These are phyloP conservation scores for Antechinus flavipes DNA, from an alignment of 2,113 vertebrate species.

Conservation along the genomic window DNA sequence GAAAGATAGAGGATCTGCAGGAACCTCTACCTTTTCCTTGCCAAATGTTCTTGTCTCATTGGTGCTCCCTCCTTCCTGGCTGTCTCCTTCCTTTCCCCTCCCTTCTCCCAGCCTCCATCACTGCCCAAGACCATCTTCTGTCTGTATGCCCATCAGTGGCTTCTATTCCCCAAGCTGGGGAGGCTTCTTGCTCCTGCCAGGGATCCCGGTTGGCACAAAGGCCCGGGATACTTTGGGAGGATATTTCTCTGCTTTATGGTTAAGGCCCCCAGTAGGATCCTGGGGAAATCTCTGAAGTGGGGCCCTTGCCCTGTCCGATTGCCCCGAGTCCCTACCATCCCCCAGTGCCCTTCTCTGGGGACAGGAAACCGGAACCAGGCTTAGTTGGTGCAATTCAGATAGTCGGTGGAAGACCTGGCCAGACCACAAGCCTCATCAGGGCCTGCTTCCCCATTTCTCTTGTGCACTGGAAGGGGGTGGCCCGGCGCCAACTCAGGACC, in stretches of 20 bases:
- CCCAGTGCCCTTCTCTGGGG: background rate
- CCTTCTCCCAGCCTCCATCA: background rate
- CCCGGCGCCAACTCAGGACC: background rate
- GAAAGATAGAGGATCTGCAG: background rate
- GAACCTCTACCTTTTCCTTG: background rate
- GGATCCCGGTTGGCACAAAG: background rate
- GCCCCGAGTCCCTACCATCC: background rate
- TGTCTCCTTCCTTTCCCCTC: background rate
- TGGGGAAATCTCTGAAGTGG: background rate
- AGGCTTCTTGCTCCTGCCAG: background rate
- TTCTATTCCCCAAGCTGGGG: background rate
- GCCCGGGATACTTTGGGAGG: background rate
- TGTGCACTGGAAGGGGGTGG: background rate
- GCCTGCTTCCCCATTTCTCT: background rate
- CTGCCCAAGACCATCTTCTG: background rate
- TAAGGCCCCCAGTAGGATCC: background rate
- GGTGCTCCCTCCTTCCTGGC: background rate
- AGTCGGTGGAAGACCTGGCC: background rate
- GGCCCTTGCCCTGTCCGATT: background rate
- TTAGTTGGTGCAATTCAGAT: background rate
- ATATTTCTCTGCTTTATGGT: background rate
- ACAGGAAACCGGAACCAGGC: background rate
- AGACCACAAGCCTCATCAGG: background rate
- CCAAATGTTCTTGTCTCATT: background rate
- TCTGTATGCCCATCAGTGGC: background rate